Evolutionary conservation across 2,888 invertebrate species (phyloP).

Genomic region (Boloria euphrosyne): DNA sequence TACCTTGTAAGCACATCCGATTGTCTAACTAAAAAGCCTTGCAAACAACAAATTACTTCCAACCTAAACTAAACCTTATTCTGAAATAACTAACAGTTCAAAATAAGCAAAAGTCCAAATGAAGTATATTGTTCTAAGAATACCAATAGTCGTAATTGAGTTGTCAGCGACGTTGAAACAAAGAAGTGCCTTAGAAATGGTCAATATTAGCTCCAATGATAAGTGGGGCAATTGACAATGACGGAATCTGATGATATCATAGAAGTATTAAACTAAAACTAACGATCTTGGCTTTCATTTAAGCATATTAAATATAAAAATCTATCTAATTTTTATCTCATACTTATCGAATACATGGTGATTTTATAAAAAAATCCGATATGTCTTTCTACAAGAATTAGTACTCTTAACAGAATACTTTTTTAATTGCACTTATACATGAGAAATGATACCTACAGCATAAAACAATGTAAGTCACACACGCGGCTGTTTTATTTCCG

Average conservation of each 20-base stretch:
- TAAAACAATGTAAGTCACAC: conserved; percentile 9
- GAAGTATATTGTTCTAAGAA: conserved; percentile 30
- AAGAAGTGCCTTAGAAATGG: conserved; percentile 47
- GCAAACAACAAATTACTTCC: conserved; percentile 4
- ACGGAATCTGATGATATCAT: conserved; percentile 55
- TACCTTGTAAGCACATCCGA: conserved; percentile 16
- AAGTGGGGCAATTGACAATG: conserved; percentile 68
- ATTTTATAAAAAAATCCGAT: too few relatives aligned
- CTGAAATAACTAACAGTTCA: not conserved
- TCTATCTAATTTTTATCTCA: too few relatives aligned
- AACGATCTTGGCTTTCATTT: conserved; percentile 28
- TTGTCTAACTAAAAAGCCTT: conserved; percentile 19
- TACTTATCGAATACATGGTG: too few relatives aligned
- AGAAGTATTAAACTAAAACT: conserved; percentile 25
- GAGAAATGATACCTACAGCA: conserved; percentile 1
- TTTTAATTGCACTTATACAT: too few relatives aligned
- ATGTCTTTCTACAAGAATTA: too few relatives aligned
- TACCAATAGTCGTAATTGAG: conserved; percentile 31
- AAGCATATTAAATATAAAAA: too few relatives aligned
- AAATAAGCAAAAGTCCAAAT: not conserved
- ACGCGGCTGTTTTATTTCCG: not conserved
- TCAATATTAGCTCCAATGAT: conserved; percentile 45
- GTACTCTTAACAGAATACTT: too few relatives aligned
- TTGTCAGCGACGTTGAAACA: conserved; percentile 35
- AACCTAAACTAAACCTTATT: not conserved